These are phyloP conservation scores for Globicephala melas DNA, from an alignment of 2,113 vertebrate genomes.

Conservation along the genomic window DNA sequence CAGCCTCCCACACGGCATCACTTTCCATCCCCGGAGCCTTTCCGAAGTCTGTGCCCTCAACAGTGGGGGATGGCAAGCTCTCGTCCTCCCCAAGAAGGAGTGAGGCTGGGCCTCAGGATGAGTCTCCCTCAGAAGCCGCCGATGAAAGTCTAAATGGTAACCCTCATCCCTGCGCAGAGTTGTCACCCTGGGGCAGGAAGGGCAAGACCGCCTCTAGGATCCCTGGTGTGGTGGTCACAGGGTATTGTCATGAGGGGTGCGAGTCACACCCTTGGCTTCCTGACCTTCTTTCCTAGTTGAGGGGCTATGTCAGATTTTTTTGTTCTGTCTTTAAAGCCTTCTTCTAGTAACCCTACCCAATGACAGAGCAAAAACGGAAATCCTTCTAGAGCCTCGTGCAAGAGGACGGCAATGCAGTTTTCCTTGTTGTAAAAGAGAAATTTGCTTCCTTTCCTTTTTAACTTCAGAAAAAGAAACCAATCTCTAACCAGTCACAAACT, in stretches of 20 bases:
- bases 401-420: not conserved
- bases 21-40: slow-evolving; percentile 18
- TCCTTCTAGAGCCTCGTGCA: not conserved
- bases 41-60: not conserved
- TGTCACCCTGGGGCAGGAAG: not conserved
- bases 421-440: not conserved
- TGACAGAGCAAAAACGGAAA: not conserved
- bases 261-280: not conserved
- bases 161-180: rapidly evolving
- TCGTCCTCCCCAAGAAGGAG: slow-evolving; percentile 64
- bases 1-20: rapidly evolving
- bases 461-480: not conserved
- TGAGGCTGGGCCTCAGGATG: slow-evolving; percentile 82
- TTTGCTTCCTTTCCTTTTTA: not conserved
- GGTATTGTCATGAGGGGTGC: rapidly evolving
- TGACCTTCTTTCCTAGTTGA: not conserved
- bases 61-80: not conserved
- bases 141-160: slow-evolving; percentile 82
- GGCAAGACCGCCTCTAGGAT: rapidly evolving
- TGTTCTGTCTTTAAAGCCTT: not conserved
- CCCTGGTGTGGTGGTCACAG: rapidly evolving
- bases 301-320: not conserved
- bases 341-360: not conserved
- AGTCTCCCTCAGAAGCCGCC: slow-evolving; percentile 77
- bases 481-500: not conserved